phyloP scores from a whole-genome alignment of 2,113 vertebrate species.

The Hippolais icterina region DNA sequence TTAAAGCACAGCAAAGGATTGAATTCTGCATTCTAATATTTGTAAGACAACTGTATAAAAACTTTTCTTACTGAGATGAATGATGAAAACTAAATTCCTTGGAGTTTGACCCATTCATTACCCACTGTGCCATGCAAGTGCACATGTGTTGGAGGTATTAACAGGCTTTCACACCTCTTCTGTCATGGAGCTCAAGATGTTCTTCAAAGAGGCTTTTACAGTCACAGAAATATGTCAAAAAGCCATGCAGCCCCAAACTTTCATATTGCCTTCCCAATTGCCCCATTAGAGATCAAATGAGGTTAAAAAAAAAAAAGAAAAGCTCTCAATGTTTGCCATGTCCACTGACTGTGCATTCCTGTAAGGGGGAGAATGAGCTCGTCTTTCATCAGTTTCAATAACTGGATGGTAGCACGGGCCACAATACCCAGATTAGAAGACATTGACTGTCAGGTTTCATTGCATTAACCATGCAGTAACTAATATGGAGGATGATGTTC shows the following conservation, averaged over 20 bases:
- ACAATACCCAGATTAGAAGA: neutral
- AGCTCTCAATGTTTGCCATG: neutral
- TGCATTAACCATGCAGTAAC: neutral
- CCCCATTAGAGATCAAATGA: neutral
- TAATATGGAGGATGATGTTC: neutral
- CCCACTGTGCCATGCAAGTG: fast-evolving
- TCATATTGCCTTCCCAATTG: neutral
- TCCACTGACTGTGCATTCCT: neutral
- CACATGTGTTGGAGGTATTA: neutral
- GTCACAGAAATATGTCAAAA: neutral
- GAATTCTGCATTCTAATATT: neutral
- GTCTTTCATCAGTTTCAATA: neutral
- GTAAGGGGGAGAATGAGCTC: fast-evolving
- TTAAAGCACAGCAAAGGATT: neutral
- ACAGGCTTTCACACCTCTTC: neutral
- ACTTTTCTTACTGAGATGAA: neutral
- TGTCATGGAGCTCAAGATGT: neutral
- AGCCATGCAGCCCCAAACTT: neutral
- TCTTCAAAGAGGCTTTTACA: neutral
- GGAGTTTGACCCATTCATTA: neutral
- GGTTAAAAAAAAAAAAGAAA: neutral
- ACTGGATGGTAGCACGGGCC: neutral
- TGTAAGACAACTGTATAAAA: neutral
- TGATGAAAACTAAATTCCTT: neutral
- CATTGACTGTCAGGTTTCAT: neutral